phyloP scores from a whole-genome alignment of 2,797 vertebrate species.

The Ficedula albicollis region DNA sequence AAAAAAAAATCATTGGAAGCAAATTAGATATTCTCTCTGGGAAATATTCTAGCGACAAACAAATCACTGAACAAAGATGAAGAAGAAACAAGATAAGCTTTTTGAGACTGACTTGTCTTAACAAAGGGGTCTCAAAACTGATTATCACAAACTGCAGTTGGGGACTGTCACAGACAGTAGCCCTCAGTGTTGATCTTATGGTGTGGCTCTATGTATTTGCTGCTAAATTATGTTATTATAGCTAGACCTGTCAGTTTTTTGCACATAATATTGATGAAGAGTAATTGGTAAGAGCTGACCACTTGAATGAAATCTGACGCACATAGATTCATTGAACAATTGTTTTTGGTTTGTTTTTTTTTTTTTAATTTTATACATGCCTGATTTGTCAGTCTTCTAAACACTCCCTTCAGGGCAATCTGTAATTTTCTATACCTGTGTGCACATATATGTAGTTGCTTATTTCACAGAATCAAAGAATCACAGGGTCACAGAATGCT shows the following conservation, averaged over 20 bases:
- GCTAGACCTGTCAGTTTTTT: background rate
- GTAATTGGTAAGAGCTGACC: background rate
- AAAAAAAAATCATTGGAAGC: background rate
- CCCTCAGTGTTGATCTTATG: background rate
- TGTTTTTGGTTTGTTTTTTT: too few relatives aligned
- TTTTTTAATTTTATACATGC: background rate
- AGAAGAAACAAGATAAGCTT: background rate
- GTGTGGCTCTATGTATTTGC: background rate
- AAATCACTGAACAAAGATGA: background rate
- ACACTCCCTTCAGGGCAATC: background rate
- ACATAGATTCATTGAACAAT: background rate
- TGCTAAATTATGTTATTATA: background rate
- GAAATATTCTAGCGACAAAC: background rate
- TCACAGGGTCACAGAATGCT: background rate
- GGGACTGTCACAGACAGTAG: background rate
- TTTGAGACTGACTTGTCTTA: background rate
- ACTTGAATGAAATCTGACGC: background rate
- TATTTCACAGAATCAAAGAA: too few relatives aligned
- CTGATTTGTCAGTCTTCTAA: background rate
- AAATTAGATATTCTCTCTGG: background rate
- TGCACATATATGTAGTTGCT: rapidly evolving
- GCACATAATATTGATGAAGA: background rate
- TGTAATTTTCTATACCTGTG: background rate
- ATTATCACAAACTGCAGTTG: background rate
- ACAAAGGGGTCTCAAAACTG: background rate